phyloP scores from a whole-genome alignment of 2,888 invertebrate genomes.

The Meandrusa payeni region DNA sequence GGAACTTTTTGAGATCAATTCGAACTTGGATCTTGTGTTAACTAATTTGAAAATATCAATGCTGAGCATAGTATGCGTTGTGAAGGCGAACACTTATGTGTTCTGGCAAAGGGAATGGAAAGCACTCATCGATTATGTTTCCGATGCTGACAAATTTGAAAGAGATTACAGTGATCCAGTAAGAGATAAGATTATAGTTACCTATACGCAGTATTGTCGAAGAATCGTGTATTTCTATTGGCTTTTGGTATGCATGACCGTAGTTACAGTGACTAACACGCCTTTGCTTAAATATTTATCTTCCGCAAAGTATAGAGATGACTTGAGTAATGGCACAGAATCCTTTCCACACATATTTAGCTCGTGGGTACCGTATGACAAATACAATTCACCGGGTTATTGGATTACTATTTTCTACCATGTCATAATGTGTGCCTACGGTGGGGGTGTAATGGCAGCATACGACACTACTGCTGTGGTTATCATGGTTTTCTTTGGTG shows the following conservation, averaged over 20 bases:
- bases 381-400: constrained; percentile 52
- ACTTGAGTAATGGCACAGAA: constrained; percentile 50
- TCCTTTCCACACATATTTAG: constrained; percentile 64
- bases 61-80: constrained; percentile 57
- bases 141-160: constrained; percentile 57
- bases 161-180: constrained; percentile 39
- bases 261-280: constrained; percentile 41
- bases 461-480: constrained; percentile 56
- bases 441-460: constrained; percentile 50
- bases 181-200: constrained; percentile 43
- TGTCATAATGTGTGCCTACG: constrained; percentile 44
- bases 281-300: constrained; percentile 51
- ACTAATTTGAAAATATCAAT: constrained; percentile 65
- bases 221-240: constrained; percentile 57
- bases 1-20: constrained; percentile 56
- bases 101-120: constrained; percentile 57
- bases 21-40: constrained; percentile 54
- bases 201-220: constrained; percentile 58
- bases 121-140: constrained; percentile 53
- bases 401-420: constrained; percentile 62
- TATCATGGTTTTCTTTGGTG: constrained; percentile 62
- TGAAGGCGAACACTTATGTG: constrained; percentile 55
- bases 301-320: constrained; percentile 46
- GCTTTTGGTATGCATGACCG: constrained; percentile 55
- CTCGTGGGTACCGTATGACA: constrained; percentile 66